Conservation (phyloP, 2,797 vertebrate genomes). For the Xiphorhynchus erythropygius region DNA sequence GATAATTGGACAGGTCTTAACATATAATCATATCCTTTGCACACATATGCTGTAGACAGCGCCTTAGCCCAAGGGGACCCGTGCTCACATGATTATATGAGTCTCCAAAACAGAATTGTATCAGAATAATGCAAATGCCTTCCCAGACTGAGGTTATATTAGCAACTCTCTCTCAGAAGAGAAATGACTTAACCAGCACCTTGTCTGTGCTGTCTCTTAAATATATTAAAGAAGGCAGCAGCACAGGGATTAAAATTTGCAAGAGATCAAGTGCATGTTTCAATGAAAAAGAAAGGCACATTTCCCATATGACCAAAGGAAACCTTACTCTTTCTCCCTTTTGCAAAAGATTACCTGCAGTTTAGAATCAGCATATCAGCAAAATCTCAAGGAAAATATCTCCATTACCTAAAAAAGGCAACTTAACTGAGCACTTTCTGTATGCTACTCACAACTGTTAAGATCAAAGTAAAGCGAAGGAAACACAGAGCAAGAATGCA, state of each 20-base stretch:
- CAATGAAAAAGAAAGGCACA: background rate
- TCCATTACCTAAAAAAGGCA: background rate
- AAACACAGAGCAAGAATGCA: background rate
- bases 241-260: background rate
- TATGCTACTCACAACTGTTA: background rate
- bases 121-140: background rate
- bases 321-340: background rate
- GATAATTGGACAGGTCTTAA: background rate
- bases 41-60: fast-evolving
- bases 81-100: background rate
- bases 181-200: background rate
- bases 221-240: background rate
- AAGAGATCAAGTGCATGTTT: background rate
- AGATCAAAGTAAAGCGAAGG: background rate
- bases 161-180: background rate
- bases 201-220: background rate
- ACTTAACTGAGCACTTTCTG: background rate
- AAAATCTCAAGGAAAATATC: background rate
- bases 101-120: background rate
- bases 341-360: background rate
- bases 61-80: fast-evolving
- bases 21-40: background rate
- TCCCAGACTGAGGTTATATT: background rate
- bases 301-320: background rate
- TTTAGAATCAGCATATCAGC: background rate